Percentiles rank a stretch among this genome's conserved stretches.
These are phyloP conservation scores for Hyles euphorbiae DNA, from an alignment of 1,140 invertebrate species.

Conservation along the genomic window DNA sequence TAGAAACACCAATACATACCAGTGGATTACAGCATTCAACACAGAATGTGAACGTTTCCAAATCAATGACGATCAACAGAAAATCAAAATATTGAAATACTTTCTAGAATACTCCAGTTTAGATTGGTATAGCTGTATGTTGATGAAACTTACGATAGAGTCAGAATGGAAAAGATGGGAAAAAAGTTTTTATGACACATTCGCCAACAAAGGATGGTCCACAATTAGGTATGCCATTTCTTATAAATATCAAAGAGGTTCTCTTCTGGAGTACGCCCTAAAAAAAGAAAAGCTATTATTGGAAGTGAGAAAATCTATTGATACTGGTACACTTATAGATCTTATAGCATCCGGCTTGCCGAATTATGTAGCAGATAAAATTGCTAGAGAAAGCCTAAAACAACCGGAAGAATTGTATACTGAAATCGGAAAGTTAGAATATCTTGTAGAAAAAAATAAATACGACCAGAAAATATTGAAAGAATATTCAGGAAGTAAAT, in stretches of 20 bases:
- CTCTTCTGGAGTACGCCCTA: constrained; percentile 31
- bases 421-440: constrained; percentile 28
- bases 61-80: constrained; percentile 27
- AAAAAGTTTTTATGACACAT: constrained; percentile 31
- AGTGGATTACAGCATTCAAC: constrained; percentile 41
- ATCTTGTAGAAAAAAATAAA: constrained; percentile 27
- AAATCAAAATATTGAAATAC: constrained; percentile 36
- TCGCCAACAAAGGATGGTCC: constrained; percentile 34
- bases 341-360: constrained; percentile 30
- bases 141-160: constrained; percentile 28
- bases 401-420: constrained; percentile 33
- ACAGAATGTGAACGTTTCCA: constrained; percentile 39
- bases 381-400: constrained; percentile 27
- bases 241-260: constrained; percentile 16
- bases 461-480: constrained; percentile 20
- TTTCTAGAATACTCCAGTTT: constrained; percentile 35
- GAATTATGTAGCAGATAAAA: constrained; percentile 28
- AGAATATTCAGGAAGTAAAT: constrained; percentile 14
- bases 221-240: too few relatives aligned
- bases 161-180: constrained; percentile 33
- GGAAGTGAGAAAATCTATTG: constrained; percentile 25
- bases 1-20: constrained; percentile 24
- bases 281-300: constrained; percentile 37
- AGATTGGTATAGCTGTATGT: constrained; percentile 41
- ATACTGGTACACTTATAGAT: constrained; percentile 29